A percentile compares a stretch with the other conserved stretches of the same genome.
phyloP scores from a whole-genome alignment of 2,797 vertebrate species.

The Miichthys miiuy region DNA sequence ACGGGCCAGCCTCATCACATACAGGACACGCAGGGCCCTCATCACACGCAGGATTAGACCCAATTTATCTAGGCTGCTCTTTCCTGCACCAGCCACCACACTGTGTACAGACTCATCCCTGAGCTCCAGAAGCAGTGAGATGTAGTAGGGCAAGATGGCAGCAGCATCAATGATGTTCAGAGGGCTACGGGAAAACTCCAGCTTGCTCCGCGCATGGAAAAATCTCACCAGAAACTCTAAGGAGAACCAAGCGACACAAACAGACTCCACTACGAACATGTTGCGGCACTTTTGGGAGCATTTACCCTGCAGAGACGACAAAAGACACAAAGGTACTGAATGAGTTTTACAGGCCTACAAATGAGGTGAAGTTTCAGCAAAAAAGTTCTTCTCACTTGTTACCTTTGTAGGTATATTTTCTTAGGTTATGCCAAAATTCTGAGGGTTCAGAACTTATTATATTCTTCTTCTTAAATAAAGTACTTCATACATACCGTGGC shows the following conservation, averaged over 20 bases:
- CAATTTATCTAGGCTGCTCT: slow-evolving; percentile 90
- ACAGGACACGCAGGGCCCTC: slow-evolving; percentile 90
- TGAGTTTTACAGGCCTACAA: background rate
- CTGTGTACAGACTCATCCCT: slow-evolving; percentile 82
- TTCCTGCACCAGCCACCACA: slow-evolving; percentile 64
- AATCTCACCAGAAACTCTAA: slow-evolving; percentile 88
- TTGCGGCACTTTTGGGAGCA: slow-evolving; percentile 90
- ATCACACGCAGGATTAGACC: slow-evolving; percentile 89
- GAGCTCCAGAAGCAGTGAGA: slow-evolving; percentile 87
- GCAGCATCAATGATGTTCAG: slow-evolving; percentile 90
- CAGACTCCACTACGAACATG: slow-evolving; percentile 91
- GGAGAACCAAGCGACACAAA: slow-evolving; percentile 93
- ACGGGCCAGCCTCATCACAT: slow-evolving; percentile 91
- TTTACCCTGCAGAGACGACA: slow-evolving; percentile 82
- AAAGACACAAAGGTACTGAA: background rate
- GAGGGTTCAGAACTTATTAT: background rate
- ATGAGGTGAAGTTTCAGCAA: background rate
- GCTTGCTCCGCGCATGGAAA: slow-evolving; percentile 88
- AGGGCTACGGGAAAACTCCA: slow-evolving; percentile 88
- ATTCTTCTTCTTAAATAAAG: too few relatives aligned
- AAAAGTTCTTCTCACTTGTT: background rate
- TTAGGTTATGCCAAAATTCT: background rate
- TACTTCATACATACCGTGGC: slow-evolving; percentile 84
- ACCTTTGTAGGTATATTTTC: too few relatives aligned
- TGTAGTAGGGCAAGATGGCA: slow-evolving; percentile 93